A percentile compares a stretch with the other conserved stretches of the same genome.
phyloP scores from a whole-genome alignment of 2,797 vertebrate genomes.

The Erethizon dorsatum region DNA sequence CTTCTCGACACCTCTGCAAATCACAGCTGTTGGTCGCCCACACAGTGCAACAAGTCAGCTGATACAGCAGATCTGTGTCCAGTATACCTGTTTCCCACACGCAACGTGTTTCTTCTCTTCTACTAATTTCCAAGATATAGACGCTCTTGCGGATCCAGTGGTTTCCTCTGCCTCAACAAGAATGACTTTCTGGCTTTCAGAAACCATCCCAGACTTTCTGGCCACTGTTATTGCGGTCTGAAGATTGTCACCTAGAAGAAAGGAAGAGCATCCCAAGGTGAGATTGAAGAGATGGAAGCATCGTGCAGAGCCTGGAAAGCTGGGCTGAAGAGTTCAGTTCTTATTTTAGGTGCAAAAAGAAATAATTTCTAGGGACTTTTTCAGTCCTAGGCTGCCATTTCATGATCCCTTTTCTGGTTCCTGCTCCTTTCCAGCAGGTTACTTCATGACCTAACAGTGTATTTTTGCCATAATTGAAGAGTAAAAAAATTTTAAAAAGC shows the following conservation, averaged over 20 bases:
- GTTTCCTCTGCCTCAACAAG: constrained; percentile 88
- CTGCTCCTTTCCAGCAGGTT: constrained; percentile 11
- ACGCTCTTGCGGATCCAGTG: constrained; percentile 84
- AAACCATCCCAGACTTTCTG: constrained; percentile 90
- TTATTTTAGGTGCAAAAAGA: neutral
- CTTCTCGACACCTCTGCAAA: neutral
- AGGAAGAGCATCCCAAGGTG: neutral
- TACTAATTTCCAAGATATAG: constrained; percentile 88
- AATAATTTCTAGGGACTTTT: neutral
- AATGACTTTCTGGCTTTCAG: constrained; percentile 86
- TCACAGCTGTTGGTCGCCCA: neutral
- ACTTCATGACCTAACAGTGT: neutral
- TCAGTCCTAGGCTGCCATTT: neutral
- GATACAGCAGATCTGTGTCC: neutral
- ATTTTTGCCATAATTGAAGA: constrained; percentile 11
- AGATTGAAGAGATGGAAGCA: neutral
- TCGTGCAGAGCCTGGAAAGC: neutral
- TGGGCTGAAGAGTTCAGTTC: neutral
- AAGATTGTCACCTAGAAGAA: constrained; percentile 91
- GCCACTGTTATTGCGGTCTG: constrained; percentile 92
- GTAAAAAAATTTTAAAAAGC: neutral
- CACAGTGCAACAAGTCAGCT: neutral
- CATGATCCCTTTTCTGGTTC: neutral
- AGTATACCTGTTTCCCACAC: constrained; percentile 81
- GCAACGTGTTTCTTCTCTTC: constrained; percentile 80